Conservation (phyloP, 2,797 vertebrate species). For the Platalea minor region DNA sequence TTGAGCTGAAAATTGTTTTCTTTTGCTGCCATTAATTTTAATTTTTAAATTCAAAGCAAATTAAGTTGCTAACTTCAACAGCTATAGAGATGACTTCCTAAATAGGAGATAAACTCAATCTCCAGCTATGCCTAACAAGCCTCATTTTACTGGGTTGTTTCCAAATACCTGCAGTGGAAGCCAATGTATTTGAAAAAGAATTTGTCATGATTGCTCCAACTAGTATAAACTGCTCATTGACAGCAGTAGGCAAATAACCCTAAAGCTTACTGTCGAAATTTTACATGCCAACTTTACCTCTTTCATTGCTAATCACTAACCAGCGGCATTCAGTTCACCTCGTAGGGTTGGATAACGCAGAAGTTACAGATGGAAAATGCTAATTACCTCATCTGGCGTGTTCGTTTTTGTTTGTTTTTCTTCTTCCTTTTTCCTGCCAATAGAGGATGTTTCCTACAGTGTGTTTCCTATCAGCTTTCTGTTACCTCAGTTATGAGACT, state of each 20-base stretch:
- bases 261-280: not conserved
- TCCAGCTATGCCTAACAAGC: conserved; percentile 1
- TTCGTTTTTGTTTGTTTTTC: not conserved
- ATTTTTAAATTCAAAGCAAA: conserved; percentile 42
- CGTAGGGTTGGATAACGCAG: not conserved
- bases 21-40: conserved; percentile 39
- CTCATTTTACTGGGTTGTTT: not conserved
- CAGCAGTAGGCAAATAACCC: not conserved
- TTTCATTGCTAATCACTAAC: not conserved
- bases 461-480: not conserved
- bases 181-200: not conserved
- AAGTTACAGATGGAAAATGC: not conserved
- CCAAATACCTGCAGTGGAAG: conserved; percentile 7
- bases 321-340: not conserved
- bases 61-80: conserved; percentile 21
- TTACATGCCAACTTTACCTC: not conserved
- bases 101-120: not conserved
- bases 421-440: not conserved
- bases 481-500: not conserved
- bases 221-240: not conserved
- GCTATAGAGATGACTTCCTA: not conserved
- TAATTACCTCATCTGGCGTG: not conserved
- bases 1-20: conserved; percentile 42
- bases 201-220: not conserved
- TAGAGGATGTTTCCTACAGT: not conserved